phyloP scores from a whole-genome alignment of 2,888 invertebrate species.

The Plagodis dolabraria region DNA sequence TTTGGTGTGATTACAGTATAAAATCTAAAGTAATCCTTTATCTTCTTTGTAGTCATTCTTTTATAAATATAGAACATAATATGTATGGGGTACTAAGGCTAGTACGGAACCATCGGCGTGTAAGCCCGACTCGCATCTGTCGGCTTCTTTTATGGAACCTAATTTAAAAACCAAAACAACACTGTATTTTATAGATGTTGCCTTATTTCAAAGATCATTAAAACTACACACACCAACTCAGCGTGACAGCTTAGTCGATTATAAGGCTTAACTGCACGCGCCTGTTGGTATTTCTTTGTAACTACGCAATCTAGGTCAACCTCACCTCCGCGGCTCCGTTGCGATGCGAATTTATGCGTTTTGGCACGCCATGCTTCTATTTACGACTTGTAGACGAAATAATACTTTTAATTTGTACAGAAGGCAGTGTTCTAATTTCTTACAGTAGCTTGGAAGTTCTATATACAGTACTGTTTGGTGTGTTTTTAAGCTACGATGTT shows the following conservation, averaged over 20 bases:
- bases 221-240: neutral
- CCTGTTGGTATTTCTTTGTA: neutral
- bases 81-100: too few relatives aligned
- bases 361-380: conserved; percentile 9
- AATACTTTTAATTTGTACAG: neutral
- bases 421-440: neutral
- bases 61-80: too few relatives aligned
- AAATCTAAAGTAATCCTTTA: too few relatives aligned
- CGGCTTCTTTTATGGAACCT: too few relatives aligned
- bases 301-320: conserved; percentile 16
- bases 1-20: too few relatives aligned
- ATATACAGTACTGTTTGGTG: too few relatives aligned
- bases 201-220: neutral
- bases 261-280: conserved; percentile 7
- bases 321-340: conserved; percentile 4
- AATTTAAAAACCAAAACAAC: too few relatives aligned
- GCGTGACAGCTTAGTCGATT: neutral
- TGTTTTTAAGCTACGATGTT: too few relatives aligned
- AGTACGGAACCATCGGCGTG: too few relatives aligned
- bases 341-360: conserved; percentile 14
- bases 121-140: too few relatives aligned
- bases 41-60: too few relatives aligned
- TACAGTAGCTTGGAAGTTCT: neutral
- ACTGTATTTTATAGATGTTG: too few relatives aligned
- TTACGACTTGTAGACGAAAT: neutral